Conservation (phyloP, 2,797 vertebrate genomes). For the Scolopax bukidnonensis region DNA sequence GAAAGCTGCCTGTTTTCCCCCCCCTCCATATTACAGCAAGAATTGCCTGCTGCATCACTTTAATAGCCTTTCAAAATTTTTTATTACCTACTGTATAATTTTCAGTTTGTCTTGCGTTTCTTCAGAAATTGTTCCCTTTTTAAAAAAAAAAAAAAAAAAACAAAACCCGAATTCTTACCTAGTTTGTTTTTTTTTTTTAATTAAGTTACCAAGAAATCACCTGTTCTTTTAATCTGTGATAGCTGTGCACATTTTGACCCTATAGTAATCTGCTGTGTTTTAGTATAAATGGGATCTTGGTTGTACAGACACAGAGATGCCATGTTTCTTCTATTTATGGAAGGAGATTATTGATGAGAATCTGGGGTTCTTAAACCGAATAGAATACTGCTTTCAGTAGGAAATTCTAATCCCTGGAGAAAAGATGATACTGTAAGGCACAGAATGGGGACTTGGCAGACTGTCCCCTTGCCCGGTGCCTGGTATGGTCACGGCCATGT, state of each 20-base stretch:
- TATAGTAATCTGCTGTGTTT: not conserved
- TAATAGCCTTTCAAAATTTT: not conserved
- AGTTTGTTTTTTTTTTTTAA: not conserved
- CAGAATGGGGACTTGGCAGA: not conserved
- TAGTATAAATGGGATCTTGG: not conserved
- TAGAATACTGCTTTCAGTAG: not conserved
- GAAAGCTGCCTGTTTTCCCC: not conserved
- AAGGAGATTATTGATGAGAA: not conserved
- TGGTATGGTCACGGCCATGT: not conserved
- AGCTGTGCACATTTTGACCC: not conserved
- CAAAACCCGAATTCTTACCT: not conserved
- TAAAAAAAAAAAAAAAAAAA: not conserved
- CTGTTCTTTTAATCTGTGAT: not conserved
- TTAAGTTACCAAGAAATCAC: not conserved
- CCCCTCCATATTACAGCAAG: not conserved
- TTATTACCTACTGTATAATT: not conserved
- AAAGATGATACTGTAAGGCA: not conserved
- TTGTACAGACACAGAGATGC: not conserved
- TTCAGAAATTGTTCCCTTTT: not conserved
- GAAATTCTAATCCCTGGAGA: not conserved
- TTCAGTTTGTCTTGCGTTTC: not conserved
- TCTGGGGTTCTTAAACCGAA: not conserved
- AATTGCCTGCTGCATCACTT: not conserved
- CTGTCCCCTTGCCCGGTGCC: not conserved
- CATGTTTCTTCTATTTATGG: not conserved